Conservation (phyloP, 1,140 invertebrate genomes). For the Bombus cullumanus region DNA sequence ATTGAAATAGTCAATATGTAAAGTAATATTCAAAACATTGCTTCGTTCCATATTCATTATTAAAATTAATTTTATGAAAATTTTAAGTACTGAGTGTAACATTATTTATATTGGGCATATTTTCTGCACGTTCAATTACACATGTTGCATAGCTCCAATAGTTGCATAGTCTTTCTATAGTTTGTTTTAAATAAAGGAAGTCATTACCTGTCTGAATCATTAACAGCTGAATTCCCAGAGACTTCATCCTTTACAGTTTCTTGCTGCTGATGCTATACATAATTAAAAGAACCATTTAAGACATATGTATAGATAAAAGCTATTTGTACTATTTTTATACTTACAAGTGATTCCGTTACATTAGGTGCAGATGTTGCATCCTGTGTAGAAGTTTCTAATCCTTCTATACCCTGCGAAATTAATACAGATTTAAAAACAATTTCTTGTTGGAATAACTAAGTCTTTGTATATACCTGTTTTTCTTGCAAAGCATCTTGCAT, state of each 20-base stretch:
- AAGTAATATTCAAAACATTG: constrained; percentile 18
- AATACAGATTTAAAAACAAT: neutral
- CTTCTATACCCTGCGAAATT: constrained; percentile 11
- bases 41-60: constrained; percentile 1
- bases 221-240: constrained; percentile 1
- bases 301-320: neutral
- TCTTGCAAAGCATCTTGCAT: constrained; percentile 69
- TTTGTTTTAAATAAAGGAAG: constrained; percentile 17
- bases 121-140: constrained; percentile 45
- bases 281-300: constrained; percentile 14
- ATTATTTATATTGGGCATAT: constrained; percentile 24
- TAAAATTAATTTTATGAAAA: constrained; percentile 1
- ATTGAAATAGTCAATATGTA: constrained; percentile 5
- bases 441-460: neutral
- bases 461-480: constrained; percentile 57
- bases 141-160: neutral
- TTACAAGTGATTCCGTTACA: constrained; percentile 34
- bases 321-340: constrained; percentile 4
- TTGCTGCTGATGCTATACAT: constrained; percentile 39
- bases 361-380: constrained; percentile 7
- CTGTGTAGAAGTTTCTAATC: constrained; percentile 17
- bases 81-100: neutral
- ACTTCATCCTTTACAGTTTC: constrained; percentile 25
- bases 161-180: neutral
- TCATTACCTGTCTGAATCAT: constrained; percentile 59